Percentiles rank a stretch among this genome's conserved stretches.
These are phyloP conservation scores for Drosophila anomalata DNA, from an alignment of 2,888 invertebrate species.

Conservation along the genomic window DNA sequence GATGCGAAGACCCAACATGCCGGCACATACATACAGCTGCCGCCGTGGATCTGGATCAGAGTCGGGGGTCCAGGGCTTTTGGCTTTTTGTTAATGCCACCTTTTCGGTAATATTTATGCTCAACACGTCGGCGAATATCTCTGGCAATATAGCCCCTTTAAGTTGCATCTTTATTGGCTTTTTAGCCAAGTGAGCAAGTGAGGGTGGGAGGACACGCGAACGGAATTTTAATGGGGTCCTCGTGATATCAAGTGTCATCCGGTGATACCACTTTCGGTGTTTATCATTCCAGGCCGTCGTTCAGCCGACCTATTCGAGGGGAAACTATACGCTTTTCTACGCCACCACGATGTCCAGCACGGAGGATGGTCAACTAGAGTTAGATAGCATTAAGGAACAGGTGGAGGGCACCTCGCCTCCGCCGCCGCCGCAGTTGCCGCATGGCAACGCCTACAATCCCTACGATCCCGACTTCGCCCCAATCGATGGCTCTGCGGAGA, in stretches of 20 bases:
- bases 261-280: slow-evolving; percentile 18
- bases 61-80: slow-evolving; percentile 4
- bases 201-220: slow-evolving; percentile 40
- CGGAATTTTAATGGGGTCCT: slow-evolving; percentile 61
- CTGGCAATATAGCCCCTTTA: slow-evolving; percentile 68
- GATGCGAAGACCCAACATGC: slow-evolving; percentile 28
- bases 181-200: slow-evolving; percentile 40
- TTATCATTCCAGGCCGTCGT: slow-evolving; percentile 70
- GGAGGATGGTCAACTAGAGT: slow-evolving; percentile 83
- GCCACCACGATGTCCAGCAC: slow-evolving; percentile 79
- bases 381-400: slow-evolving; percentile 66
- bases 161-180: slow-evolving; percentile 78
- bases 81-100: slow-evolving; percentile 57
- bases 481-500: slow-evolving; percentile 64
- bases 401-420: slow-evolving; percentile 19
- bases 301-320: slow-evolving; percentile 81
- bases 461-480: slow-evolving; percentile 76
- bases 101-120: slow-evolving; percentile 65
- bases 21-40: slow-evolving; percentile 20
- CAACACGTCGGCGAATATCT: slow-evolving; percentile 65
- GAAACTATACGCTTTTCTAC: slow-evolving; percentile 84
- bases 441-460: slow-evolving; percentile 75
- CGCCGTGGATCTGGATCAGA: slow-evolving; percentile 12
- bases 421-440: slow-evolving; percentile 19
- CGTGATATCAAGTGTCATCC: slow-evolving; percentile 38